These are phyloP conservation scores for Ovis canadensis DNA, from an alignment of 2,113 vertebrate species.

Conservation along the genomic window DNA sequence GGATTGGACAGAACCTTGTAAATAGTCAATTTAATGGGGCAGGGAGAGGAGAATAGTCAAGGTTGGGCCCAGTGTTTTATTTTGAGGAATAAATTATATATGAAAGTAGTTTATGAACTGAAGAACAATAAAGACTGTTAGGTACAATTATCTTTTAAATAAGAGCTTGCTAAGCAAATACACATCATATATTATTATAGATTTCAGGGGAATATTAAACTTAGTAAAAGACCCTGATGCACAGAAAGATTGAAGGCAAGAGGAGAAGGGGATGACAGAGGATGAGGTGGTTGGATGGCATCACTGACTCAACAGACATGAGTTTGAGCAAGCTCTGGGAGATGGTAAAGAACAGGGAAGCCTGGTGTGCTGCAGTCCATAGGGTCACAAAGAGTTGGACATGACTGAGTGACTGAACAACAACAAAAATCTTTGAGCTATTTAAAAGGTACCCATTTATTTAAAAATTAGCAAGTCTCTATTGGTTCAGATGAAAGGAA, in stretches of 20 bases:
- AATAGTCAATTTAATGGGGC: background rate
- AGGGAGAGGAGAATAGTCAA: background rate
- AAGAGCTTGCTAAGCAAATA: background rate
- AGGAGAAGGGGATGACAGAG: background rate
- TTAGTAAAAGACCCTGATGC: background rate
- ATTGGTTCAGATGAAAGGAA: background rate
- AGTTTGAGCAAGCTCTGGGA: background rate
- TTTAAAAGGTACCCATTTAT: background rate
- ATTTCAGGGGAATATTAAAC: background rate
- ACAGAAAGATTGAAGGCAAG: background rate
- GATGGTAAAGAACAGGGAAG: background rate
- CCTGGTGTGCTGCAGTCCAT: background rate
- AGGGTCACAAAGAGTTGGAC: background rate
- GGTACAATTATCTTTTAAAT: background rate
- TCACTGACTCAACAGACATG: background rate
- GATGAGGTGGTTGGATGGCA: background rate
- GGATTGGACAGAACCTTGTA: background rate
- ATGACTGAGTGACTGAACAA: background rate
- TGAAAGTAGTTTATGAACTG: background rate
- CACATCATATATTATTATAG: background rate
- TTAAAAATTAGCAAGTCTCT: background rate
- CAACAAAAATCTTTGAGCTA: background rate
- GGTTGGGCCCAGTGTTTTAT: background rate
- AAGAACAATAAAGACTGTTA: background rate
- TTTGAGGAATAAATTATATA: background rate